A percentile compares a stretch with the other conserved stretches of the same genome.
These are phyloP conservation scores for Dione juno DNA, from an alignment of 2,888 invertebrate species.

Conservation along the genomic window DNA sequence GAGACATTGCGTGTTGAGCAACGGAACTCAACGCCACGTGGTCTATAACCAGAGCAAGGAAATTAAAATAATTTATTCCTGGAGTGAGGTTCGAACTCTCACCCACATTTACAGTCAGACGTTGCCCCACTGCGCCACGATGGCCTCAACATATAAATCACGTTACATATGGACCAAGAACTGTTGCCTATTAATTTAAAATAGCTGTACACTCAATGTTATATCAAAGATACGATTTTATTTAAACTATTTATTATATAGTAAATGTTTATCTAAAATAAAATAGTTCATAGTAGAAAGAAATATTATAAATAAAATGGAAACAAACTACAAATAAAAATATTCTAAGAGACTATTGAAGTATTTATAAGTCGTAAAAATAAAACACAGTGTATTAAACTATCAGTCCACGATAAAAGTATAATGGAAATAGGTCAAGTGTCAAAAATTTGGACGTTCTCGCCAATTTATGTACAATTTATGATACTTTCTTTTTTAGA, in stretches of 20 bases:
- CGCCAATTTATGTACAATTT: conserved; percentile 20
- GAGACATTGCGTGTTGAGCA: too few relatives aligned
- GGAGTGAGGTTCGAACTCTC: too few relatives aligned
- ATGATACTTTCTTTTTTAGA: not conserved
- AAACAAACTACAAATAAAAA: not conserved
- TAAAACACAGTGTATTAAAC: conserved; percentile 12
- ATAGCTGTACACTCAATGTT: not conserved
- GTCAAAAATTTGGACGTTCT: conserved; percentile 18
- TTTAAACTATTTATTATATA: not conserved
- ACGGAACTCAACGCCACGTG: too few relatives aligned
- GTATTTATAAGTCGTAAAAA: conserved; percentile 22
- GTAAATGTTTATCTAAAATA: not conserved
- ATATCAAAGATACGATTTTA: not conserved
- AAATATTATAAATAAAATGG: not conserved
- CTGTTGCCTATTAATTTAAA: not conserved
- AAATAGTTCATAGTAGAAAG: not conserved
- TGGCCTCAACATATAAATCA: not conserved
- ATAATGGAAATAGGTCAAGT: conserved; percentile 26
- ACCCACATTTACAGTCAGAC: too few relatives aligned
- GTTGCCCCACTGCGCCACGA: not conserved
- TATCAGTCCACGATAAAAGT: conserved; percentile 24
- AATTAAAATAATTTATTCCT: too few relatives aligned
- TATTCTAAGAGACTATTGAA: conserved; percentile 1
- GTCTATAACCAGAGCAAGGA: too few relatives aligned
- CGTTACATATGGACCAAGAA: not conserved